Conservation (phyloP, 2,113 vertebrate genomes). For the Poicephalus gulielmi region DNA sequence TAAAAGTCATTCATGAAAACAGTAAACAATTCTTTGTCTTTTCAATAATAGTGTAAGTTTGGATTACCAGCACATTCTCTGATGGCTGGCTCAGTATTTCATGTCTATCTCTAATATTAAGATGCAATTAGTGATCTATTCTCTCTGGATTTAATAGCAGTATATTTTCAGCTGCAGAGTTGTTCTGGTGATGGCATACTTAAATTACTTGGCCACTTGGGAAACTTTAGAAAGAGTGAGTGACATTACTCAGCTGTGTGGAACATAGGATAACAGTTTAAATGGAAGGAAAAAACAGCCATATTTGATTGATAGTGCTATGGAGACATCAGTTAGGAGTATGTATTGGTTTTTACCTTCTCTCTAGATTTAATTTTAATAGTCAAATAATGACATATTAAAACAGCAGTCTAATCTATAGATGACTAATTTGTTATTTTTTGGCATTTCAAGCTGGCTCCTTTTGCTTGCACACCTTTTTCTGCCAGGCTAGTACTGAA, state of each 20-base stretch:
- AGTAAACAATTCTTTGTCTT: background rate
- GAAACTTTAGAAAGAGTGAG: slow-evolving; percentile 52
- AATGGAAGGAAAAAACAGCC: slow-evolving; percentile 7
- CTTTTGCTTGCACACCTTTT: background rate
- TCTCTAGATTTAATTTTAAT: slow-evolving; percentile 51
- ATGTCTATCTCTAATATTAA: slow-evolving; percentile 52
- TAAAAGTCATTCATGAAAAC: background rate
- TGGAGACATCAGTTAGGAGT: slow-evolving; percentile 13
- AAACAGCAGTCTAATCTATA: slow-evolving; percentile 26
- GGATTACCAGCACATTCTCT: background rate
- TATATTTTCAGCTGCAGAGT: slow-evolving; percentile 63
- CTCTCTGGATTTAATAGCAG: slow-evolving; percentile 60
- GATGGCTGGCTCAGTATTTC: slow-evolving; percentile 16
- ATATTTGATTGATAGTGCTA: slow-evolving; percentile 32
- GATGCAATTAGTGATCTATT: slow-evolving; percentile 64
- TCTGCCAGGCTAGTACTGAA: background rate
- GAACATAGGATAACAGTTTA: slow-evolving; percentile 23
- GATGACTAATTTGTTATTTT: slow-evolving; percentile 28
- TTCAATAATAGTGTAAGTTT: background rate
- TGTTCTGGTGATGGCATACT: slow-evolving; percentile 66
- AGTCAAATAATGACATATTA: slow-evolving; percentile 36
- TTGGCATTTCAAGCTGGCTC: background rate
- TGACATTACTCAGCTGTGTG: slow-evolving; percentile 40
- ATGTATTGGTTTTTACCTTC: background rate
- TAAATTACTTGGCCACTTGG: slow-evolving; percentile 62